These are phyloP conservation scores for Micropoecilia bifurca DNA, from an alignment of 2,797 vertebrate genomes.

Conservation along the genomic window DNA sequence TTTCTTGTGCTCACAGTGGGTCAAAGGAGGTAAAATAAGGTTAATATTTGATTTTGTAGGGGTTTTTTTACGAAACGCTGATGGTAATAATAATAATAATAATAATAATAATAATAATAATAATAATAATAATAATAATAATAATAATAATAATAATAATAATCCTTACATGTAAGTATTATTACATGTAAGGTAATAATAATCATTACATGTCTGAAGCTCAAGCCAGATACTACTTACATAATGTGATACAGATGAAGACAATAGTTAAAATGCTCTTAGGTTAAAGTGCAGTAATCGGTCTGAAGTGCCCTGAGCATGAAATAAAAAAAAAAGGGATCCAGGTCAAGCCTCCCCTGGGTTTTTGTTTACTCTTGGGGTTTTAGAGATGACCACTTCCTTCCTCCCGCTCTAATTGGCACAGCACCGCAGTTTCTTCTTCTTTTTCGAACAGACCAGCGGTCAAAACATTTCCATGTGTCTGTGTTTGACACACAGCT, in stretches of 20 bases:
- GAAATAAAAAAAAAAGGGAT: background rate
- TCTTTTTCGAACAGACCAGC: constrained; percentile 10
- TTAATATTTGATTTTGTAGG: constrained; percentile 29
- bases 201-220: background rate
- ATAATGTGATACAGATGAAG: background rate
- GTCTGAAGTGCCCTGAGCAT: background rate
- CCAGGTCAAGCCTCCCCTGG: constrained; percentile 22
- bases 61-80: background rate
- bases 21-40: constrained; percentile 21
- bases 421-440: constrained; percentile 30
- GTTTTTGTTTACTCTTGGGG: constrained; percentile 9
- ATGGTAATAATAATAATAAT: too few species aligned
- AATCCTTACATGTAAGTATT: background rate
- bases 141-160: too few species aligned
- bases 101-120: too few species aligned
- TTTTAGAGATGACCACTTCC: constrained; percentile 52
- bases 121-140: too few species aligned
- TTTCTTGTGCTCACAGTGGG: constrained; percentile 37
- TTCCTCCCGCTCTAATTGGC: constrained; percentile 56
- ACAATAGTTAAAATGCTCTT: background rate
- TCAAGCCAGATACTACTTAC: background rate
- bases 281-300: constrained; percentile 11
- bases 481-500: constrained; percentile 30
- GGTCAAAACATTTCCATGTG: constrained; percentile 40
- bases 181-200: too few species aligned